A percentile compares a stretch with the other conserved stretches of the same genome.
These are phyloP conservation scores for human (Homo sapiens) DNA, from an alignment of 2,113 vertebrate genomes.

Conservation along the genomic window DNA sequence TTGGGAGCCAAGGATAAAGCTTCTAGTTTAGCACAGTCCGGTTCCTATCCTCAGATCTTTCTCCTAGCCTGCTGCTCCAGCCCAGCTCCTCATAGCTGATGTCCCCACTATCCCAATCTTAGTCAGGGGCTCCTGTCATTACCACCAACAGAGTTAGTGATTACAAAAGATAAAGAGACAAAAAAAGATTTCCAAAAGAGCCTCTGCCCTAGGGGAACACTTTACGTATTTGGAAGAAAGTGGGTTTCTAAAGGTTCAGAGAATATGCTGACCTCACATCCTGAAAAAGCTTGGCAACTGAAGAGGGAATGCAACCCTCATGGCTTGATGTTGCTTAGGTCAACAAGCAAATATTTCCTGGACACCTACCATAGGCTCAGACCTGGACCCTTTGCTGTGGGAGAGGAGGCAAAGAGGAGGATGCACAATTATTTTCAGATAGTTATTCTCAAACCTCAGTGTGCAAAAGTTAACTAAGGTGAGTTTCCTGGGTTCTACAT, in stretches of 20 bases:
- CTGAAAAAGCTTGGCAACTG: neutral
- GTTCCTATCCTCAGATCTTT: neutral
- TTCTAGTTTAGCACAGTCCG: accelerated
- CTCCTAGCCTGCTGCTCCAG: neutral
- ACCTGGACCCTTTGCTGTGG: neutral
- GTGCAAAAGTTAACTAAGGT: neutral
- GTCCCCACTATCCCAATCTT: accelerated
- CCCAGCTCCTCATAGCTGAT: neutral
- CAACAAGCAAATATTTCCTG: neutral
- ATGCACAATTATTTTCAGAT: neutral
- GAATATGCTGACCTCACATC: neutral
- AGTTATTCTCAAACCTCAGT: neutral
- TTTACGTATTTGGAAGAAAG: neutral
- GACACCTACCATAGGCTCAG: neutral
- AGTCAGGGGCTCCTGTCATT: neutral
- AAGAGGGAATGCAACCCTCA: neutral
- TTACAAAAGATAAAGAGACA: neutral
- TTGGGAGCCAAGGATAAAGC: neutral
- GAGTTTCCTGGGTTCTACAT: neutral
- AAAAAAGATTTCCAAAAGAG: neutral
- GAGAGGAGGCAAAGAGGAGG: neutral
- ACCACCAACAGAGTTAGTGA: neutral
- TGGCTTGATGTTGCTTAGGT: neutral
- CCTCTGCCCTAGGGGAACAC: neutral
- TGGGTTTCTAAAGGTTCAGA: neutral